phyloP scores from a whole-genome alignment of 2,113 vertebrate species.

The Melierax canorus region DNA sequence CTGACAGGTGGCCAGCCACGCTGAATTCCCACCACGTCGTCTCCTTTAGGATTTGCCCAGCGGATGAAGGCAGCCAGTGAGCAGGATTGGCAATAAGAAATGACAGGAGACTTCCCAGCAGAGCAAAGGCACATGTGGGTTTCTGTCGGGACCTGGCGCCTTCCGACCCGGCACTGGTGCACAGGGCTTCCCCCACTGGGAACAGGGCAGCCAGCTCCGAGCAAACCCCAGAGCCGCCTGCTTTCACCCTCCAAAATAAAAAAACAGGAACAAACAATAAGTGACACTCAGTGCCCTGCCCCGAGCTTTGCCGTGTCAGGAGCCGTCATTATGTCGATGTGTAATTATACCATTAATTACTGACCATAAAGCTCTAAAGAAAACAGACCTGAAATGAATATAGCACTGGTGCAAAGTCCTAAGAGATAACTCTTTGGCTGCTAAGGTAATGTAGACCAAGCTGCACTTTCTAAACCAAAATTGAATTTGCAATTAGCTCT shows the following conservation, averaged over 20 bases:
- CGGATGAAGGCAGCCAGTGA: fast-evolving
- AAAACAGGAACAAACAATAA: neutral
- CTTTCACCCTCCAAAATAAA: constrained; percentile 22
- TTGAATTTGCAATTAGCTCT: constrained; percentile 36
- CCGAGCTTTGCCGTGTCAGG: neutral
- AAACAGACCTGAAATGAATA: constrained; percentile 49
- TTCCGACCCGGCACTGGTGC: neutral
- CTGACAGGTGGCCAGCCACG: fast-evolving
- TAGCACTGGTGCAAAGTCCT: neutral
- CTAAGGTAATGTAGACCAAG: neutral
- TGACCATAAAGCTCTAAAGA: constrained; percentile 58
- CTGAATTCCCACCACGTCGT: neutral
- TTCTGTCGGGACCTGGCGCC: neutral
- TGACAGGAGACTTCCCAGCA: neutral
- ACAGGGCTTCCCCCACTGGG: neutral
- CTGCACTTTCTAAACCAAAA: constrained; percentile 6
- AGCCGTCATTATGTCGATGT: neutral
- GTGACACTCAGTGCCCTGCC: neutral
- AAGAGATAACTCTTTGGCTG: constrained; percentile 41
- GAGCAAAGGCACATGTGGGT: neutral
- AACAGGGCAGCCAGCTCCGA: neutral
- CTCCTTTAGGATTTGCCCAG: neutral
- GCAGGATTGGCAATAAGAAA: neutral
- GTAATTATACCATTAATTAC: constrained; percentile 62
- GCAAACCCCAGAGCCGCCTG: neutral